phyloP scores from a whole-genome alignment of 2,888 invertebrate genomes.

The Sabellastarte sp. region DNA sequence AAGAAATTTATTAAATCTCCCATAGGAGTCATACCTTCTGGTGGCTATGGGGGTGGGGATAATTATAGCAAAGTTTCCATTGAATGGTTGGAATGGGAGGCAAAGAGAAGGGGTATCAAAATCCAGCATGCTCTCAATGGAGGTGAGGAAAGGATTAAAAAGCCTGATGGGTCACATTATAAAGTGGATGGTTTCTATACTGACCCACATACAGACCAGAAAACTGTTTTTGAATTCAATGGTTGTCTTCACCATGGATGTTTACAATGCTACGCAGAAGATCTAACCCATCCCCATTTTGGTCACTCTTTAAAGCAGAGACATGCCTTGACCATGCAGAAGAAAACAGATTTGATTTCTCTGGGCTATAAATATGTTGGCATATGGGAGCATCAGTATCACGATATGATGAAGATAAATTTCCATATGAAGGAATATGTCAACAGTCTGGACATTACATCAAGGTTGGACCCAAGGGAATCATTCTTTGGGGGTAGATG shows the following conservation, averaged over 20 bases:
- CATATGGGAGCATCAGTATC: conserved; percentile 37
- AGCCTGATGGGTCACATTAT: conserved; percentile 10
- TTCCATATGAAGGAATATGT: conserved; percentile 25
- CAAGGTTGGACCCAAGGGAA: conserved; percentile 33
- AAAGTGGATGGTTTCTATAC: conserved; percentile 25
- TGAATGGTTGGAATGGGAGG: no score
- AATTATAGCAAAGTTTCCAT: no score
- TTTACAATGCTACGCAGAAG: conserved; percentile 13
- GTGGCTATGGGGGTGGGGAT: conserved; percentile 14
- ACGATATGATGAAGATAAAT: no score
- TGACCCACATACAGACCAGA: no score
- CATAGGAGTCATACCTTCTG: no score
- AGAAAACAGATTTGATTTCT: conserved; percentile 9
- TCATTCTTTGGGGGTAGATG: conserved; percentile 40
- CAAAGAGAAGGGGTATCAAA: conserved; percentile 1
- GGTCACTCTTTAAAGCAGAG: conserved; percentile 15
- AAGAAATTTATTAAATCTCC: no score
- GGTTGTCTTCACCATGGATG: conserved; percentile 35
- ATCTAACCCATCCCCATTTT: not conserved
- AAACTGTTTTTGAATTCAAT: conserved; percentile 26
- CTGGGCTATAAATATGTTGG: conserved; percentile 23
- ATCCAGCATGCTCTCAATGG: conserved; percentile 15
- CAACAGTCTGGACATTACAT: conserved; percentile 18
- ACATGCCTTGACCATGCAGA: conserved; percentile 19
- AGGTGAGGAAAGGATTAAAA: conserved; percentile 24